phyloP scores from a whole-genome alignment of 2,888 invertebrate genomes.

The Limnephilus marmoratus region DNA sequence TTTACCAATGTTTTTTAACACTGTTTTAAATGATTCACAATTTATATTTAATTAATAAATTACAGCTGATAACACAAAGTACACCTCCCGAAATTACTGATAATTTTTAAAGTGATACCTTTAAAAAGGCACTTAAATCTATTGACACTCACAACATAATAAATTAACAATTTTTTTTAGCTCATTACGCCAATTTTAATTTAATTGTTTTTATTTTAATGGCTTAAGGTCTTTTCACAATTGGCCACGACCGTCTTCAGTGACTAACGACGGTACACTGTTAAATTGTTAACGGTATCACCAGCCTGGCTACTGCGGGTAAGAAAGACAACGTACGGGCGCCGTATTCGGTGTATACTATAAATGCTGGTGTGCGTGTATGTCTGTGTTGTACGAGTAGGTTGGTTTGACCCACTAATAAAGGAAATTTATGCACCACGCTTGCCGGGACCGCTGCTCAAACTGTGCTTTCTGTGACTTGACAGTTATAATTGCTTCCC shows the following conservation, averaged over 20 bases:
- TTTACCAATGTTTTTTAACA: background rate
- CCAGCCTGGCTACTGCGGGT: background rate
- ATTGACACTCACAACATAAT: background rate
- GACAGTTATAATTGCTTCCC: background rate
- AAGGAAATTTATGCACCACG: background rate
- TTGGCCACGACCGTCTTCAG: background rate
- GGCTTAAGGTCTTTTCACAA: background rate
- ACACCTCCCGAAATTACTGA: background rate
- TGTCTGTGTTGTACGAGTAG: background rate
- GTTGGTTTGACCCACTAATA: background rate
- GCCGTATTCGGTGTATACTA: background rate
- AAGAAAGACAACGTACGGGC: background rate
- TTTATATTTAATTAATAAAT: background rate
- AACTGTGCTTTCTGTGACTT: background rate
- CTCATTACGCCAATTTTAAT: background rate
- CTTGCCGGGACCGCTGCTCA: background rate
- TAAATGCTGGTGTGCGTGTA: background rate
- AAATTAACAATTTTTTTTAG: background rate
- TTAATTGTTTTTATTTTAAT: background rate
- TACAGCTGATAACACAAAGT: background rate
- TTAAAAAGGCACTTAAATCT: background rate
- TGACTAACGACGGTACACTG: background rate
- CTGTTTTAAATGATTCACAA: background rate
- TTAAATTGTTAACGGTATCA: slow-evolving; percentile 2
- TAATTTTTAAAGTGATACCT: background rate